phyloP scores from a whole-genome alignment of 1,140 invertebrate species.

The Scaptomyza pallida region DNA sequence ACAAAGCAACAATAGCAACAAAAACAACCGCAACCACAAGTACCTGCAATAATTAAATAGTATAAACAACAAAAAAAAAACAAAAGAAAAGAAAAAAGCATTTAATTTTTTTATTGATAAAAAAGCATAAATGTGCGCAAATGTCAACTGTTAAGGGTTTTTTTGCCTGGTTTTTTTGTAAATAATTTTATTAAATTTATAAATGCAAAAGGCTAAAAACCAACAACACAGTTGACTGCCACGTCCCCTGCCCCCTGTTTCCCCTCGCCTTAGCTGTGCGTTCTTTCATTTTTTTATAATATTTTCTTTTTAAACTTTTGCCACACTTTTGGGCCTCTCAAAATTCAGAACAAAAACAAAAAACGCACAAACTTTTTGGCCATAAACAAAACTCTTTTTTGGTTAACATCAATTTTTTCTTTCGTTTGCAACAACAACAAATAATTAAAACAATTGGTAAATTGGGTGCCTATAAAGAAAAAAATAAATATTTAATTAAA shows the following conservation, averaged over 20 bases:
- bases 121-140: background rate
- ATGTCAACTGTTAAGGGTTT: constrained; percentile 22
- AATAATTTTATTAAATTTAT: constrained; percentile 83
- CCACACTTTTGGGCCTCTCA: constrained; percentile 22
- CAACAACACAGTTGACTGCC: constrained; percentile 26
- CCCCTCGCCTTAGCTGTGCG: background rate
- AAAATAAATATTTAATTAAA: constrained; percentile 68
- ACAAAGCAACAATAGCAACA: constrained; percentile 80
- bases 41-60: constrained; percentile 83
- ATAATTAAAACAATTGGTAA: constrained; percentile 80
- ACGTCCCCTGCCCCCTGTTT: constrained; percentile 5
- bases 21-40: constrained; percentile 84
- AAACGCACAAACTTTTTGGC: constrained; percentile 32
- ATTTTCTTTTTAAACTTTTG: constrained; percentile 5
- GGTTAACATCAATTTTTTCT: constrained; percentile 22
- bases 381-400: constrained; percentile 18
- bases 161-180: constrained; percentile 65
- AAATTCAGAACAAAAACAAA: constrained; percentile 14
- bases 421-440: constrained; percentile 47
- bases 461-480: constrained; percentile 84
- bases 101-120: constrained; percentile 15
- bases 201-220: constrained; percentile 49
- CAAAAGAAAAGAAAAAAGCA: constrained; percentile 38
- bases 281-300: constrained; percentile 22
- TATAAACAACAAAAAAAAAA: constrained; percentile 63